Evolutionary conservation across 2,113 vertebrate species (phyloP).

Genomic region (Callipepla squamata): DNA sequence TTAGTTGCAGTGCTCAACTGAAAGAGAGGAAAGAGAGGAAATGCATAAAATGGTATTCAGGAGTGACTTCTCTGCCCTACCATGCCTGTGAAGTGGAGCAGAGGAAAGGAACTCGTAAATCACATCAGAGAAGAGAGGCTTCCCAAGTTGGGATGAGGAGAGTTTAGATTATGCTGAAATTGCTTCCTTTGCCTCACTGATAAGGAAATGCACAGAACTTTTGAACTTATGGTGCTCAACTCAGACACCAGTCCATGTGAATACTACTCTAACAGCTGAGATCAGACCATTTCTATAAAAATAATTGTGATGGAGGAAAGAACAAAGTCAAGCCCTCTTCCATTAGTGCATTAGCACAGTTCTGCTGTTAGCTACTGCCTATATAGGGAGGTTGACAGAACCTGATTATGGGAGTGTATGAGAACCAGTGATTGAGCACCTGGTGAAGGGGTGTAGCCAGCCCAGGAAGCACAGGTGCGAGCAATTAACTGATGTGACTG

Average conservation of each 20-base stretch:
- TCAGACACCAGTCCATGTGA: accelerated
- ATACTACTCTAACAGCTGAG: not conserved
- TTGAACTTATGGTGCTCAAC: not conserved
- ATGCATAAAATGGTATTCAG: not conserved
- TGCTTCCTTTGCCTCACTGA: not conserved
- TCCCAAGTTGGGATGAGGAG: not conserved
- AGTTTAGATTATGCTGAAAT: not conserved
- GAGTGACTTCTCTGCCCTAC: not conserved
- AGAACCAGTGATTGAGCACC: too few relatives aligned
- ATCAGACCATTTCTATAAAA: not conserved
- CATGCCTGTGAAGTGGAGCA: not conserved
- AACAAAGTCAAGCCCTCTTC: not conserved
- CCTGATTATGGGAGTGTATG: not conserved
- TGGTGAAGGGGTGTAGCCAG: too few relatives aligned
- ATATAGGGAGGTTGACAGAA: not conserved
- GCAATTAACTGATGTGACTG: too few relatives aligned
- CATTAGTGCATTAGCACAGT: not conserved
- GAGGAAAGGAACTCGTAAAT: not conserved
- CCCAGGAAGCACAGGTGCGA: too few relatives aligned
- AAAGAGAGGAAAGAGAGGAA: not conserved
- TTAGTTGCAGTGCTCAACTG: not conserved
- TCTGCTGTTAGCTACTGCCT: not conserved
- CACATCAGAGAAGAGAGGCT: not conserved
- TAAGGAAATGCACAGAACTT: not conserved
- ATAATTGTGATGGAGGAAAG: not conserved